Evolutionary conservation across 35 echinoderm and acorn worm genomes (phyloP).

Genomic region (Diadema setosum): DNA sequence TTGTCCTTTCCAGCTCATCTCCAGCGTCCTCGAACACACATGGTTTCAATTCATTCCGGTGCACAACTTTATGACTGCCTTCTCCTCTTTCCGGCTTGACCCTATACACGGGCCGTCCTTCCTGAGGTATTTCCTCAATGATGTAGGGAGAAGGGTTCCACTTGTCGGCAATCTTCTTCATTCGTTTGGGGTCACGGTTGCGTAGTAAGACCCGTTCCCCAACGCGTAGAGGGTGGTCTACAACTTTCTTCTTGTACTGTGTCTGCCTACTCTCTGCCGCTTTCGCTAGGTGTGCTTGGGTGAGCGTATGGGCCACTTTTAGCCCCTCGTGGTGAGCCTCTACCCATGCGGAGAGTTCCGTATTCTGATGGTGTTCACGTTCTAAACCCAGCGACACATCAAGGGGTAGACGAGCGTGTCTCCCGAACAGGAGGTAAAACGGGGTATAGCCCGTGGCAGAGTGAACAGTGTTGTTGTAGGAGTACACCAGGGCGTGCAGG

Average conservation of each 20-base stretch:
- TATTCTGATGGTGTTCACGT: not conserved
- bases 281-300: not conserved
- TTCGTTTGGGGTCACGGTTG: not conserved
- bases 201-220: not conserved
- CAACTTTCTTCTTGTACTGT: not conserved
- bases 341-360: not conserved
- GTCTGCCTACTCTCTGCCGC: not conserved
- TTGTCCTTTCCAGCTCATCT: no score
- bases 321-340: not conserved
- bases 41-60: not conserved
- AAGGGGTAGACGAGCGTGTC: constrained; percentile 24
- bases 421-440: constrained; percentile 56
- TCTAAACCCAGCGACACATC: not conserved
- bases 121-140: not conserved
- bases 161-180: not conserved
- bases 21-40: not conserved
- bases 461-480: constrained; percentile 42
- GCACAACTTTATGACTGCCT: not conserved
- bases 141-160: not conserved
- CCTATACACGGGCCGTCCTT: not conserved
- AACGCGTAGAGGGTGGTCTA: not conserved
- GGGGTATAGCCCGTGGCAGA: constrained; percentile 11
- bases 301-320: not conserved
- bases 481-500: constrained; percentile 11
- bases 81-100: not conserved